Percentiles rank a stretch among this genome's conserved stretches.
Conservation (phyloP, 1,140 invertebrate genomes). For the Kradibia gibbosae region DNA sequence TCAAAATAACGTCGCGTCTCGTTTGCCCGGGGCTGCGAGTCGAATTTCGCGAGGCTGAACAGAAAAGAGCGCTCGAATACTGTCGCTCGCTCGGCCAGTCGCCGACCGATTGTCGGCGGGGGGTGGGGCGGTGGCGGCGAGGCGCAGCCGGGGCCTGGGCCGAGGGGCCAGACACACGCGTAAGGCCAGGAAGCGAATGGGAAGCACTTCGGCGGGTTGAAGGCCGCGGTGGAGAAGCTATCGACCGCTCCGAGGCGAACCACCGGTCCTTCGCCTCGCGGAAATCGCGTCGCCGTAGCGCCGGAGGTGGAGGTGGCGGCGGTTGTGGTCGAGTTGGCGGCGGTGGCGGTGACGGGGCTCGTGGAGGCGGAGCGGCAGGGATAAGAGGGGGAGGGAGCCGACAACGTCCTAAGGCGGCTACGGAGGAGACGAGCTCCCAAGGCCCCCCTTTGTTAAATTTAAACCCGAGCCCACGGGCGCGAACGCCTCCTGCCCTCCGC, state of each 20-base stretch:
- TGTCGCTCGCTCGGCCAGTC: no score
- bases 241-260: conserved; percentile 48
- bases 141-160: no score
- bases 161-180: no score
- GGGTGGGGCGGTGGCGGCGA: no score
- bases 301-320: neutral
- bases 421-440: neutral
- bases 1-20: neutral
- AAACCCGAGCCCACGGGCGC: conserved; percentile 20
- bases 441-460: conserved; percentile 54
- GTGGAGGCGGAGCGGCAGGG: neutral
- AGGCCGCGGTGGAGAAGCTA: conserved; percentile 53
- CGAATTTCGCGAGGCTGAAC: conserved; percentile 27
- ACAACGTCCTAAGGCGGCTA: neutral
- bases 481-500: neutral
- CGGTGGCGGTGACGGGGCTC: neutral
- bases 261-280: conserved; percentile 53
- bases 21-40: neutral
- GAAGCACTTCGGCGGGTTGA: conserved; percentile 49
- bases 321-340: neutral
- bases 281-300: conserved; percentile 52
- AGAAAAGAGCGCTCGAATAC: no score
- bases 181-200: conserved; percentile 60
- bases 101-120: no score
- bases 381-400: neutral